Evolutionary conservation across 1,140 invertebrate species (phyloP).

Genomic region (Drosophila sturtevanti): DNA sequence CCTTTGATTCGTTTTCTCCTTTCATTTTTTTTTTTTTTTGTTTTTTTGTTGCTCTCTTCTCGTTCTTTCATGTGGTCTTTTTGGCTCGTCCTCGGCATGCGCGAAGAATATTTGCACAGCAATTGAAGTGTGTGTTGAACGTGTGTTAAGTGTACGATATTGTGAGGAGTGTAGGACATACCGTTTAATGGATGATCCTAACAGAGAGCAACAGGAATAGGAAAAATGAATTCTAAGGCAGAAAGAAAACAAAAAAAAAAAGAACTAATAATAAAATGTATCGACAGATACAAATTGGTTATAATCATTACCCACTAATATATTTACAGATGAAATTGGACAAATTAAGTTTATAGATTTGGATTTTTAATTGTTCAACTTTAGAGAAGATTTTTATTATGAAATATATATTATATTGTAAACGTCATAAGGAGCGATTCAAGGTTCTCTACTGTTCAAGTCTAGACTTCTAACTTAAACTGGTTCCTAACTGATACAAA

Average conservation of each 20-base stretch:
- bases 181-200: conserved; percentile 4
- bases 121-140: conserved; percentile 57
- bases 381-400: too few relatives aligned
- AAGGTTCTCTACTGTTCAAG: too few relatives aligned
- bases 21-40: not conserved
- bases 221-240: not conserved
- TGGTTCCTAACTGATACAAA: too few relatives aligned
- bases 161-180: not conserved
- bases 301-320: not conserved
- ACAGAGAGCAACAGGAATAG: not conserved
- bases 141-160: conserved; percentile 36
- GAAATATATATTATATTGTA: too few relatives aligned
- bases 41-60: conserved; percentile 14
- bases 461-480: too few relatives aligned
- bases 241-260: too few relatives aligned
- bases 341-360: too few relatives aligned
- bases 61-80: conserved; percentile 2
- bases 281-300: not conserved
- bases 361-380: too few relatives aligned
- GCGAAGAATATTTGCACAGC: conserved; percentile 46
- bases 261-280: not conserved
- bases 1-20: not conserved
- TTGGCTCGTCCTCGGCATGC: conserved; percentile 25
- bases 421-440: too few relatives aligned
- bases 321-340: too few relatives aligned